Base-by-base conservation (phyloP, 1,140 invertebrate genomes). In the Pemphigus obesinymphae region DNA sequence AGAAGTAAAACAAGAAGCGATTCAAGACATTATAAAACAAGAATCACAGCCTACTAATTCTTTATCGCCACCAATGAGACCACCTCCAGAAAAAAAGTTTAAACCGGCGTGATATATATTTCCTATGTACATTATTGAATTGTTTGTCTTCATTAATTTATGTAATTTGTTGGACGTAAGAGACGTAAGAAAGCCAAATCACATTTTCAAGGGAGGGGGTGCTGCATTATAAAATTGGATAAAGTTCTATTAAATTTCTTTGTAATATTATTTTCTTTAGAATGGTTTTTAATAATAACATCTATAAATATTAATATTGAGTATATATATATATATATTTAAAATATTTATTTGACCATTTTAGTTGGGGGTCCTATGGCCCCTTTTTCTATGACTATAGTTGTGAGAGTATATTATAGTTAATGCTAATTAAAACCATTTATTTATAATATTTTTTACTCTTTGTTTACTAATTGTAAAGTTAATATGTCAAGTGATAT, bases 21-120 rank as follows among this genome's bases (percentile, higher is more conserved):
- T 80, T 31, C 53, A 58, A 63, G 76, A 80, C 1, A 31, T 61
- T 80, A 58, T 80, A 26, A 80, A 80, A 63, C 76, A 80, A 61
- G 76, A 80, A 45, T 8, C 37, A n/a, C 70, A 73, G 8, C 20
- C 76, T 40, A 61, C 76, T 20, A 80, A 80, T 61, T 80, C 55
- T 4, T 80, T 80, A 29, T 80, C 76, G 5, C 76, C 76, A 45
- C 17, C 76, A 20, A 80, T 80, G 40, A 82, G 85, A 29, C 90
- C 91, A 85, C 88, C 90, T 34, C 88, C 89, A 82, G 86, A 86
- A 34, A 84, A 85, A 82, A 86, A 87, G 75, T 88, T 84, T 85
- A 88, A 85, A 85, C 84, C 83, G 40, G 75, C 84, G 83, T 83
- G 83, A 83, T 82, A 61, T 82, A 84, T n/a, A 68, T 83, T 86